A percentile compares a stretch with the other conserved stretches of the same genome.
Evolutionary conservation across 1,140 invertebrate species (phyloP).

Genomic region (Drosophila guanche): DNA sequence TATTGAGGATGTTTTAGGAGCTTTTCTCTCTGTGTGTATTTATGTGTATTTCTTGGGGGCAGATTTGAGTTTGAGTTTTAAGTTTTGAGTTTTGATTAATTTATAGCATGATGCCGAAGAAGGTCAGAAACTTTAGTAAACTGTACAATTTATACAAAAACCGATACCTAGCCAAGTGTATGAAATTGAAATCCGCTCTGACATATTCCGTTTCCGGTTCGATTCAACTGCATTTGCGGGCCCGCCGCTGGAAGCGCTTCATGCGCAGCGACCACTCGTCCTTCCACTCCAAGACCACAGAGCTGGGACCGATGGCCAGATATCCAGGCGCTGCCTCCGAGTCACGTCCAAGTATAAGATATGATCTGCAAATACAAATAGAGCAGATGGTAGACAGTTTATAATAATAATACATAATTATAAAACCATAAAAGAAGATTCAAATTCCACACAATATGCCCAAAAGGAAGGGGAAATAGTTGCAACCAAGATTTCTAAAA

Average conservation of each 20-base stretch:
- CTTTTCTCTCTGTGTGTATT: slow-evolving; percentile 1
- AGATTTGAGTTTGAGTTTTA: slow-evolving; percentile 7
- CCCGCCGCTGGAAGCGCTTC: slow-evolving; percentile 92
- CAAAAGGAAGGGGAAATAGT: too few relatives aligned
- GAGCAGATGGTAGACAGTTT: not conserved
- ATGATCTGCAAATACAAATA: slow-evolving; percentile 87
- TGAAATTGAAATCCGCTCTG: slow-evolving; percentile 83
- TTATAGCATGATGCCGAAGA: slow-evolving; percentile 83
- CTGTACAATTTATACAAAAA: slow-evolving; percentile 84
- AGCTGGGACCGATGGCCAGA: slow-evolving; percentile 92
- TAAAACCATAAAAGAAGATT: not conserved
- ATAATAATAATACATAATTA: not conserved
- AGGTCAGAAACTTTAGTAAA: slow-evolving; percentile 83
- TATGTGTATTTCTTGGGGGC: not conserved
- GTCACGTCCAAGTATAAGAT: slow-evolving; percentile 94
- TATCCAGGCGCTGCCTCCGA: slow-evolving; percentile 88
- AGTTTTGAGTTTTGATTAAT: slow-evolving; percentile 36
- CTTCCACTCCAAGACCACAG: slow-evolving; percentile 96
- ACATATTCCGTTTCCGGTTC: slow-evolving; percentile 84
- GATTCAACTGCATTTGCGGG: slow-evolving; percentile 86
- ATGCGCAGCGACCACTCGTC: slow-evolving; percentile 97
- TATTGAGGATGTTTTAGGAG: not conserved
- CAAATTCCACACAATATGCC: not conserved
- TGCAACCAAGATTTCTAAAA: too few relatives aligned
- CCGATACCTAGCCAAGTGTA: slow-evolving; percentile 83